Conservation (phyloP, 2,888 invertebrate species). For the Liposcelis brunnea region DNA sequence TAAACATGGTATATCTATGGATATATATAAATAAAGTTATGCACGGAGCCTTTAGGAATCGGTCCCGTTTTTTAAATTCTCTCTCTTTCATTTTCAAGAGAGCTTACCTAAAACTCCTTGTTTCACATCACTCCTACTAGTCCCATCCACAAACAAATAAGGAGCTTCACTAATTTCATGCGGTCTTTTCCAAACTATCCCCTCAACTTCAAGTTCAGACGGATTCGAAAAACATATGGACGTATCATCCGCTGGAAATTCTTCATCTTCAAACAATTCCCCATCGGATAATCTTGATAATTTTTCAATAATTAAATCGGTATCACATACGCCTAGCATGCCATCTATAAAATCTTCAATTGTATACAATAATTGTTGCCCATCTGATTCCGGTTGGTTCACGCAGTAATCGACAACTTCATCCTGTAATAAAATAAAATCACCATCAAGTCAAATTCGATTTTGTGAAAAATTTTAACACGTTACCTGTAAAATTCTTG, state of each 20-base stretch:
- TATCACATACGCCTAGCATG: too few relatives aligned
- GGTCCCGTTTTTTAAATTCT: too few relatives aligned
- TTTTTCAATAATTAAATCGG: too few relatives aligned
- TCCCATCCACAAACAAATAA: conserved; percentile 29
- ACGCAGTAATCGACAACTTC: conserved; percentile 1
- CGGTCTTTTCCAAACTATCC: neutral
- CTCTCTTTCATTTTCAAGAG: too few relatives aligned
- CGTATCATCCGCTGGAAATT: neutral
- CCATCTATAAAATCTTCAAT: too few relatives aligned
- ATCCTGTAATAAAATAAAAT: neutral
- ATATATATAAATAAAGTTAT: too few relatives aligned
- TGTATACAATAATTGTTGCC: too few relatives aligned
- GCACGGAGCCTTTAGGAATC: too few relatives aligned
- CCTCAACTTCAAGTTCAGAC: neutral
- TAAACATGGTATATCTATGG: too few relatives aligned
- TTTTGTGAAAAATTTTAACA: too few relatives aligned
- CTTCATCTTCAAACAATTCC: neutral
- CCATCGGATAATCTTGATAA: neutral
- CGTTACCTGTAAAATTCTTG: too few relatives aligned
- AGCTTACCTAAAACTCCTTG: conserved; percentile 27
- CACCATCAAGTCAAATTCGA: too few relatives aligned
- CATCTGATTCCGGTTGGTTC: neutral
- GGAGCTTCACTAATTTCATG: conserved; percentile 22
- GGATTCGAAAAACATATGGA: neutral
- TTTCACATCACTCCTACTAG: conserved; percentile 30